Conservation (phyloP, 2,113 vertebrate species). For the Mustelus asterias region DNA sequence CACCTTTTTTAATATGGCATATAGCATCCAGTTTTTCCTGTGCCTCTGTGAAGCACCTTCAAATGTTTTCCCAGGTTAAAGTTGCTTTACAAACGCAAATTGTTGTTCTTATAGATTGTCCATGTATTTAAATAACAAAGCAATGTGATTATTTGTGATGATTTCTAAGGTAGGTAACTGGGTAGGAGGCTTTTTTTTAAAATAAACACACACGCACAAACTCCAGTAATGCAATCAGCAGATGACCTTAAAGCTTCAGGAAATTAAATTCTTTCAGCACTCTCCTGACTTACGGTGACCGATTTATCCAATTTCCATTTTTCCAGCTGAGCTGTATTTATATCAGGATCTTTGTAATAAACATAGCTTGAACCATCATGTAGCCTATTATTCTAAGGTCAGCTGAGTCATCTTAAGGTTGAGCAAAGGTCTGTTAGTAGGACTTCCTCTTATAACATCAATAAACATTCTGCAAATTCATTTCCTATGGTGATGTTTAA, state of each 20-base stretch:
- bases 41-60: not conserved
- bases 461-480: constrained; percentile 26
- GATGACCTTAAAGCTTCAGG: constrained; percentile 31
- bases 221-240: constrained; percentile 27
- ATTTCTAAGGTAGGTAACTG: not conserved
- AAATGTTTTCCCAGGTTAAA: not conserved
- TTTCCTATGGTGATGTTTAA: constrained; percentile 24
- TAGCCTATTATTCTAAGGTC: constrained; percentile 21
- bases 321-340: constrained; percentile 23
- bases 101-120: not conserved
- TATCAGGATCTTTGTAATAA: constrained; percentile 19
- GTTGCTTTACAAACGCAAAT: not conserved
- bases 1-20: not conserved
- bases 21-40: not conserved
- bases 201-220: not conserved
- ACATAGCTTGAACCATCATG: constrained; percentile 8
- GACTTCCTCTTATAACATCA: constrained; percentile 11
- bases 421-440: not conserved
- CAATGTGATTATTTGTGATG: not conserved
- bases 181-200: not conserved
- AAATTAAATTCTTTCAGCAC: constrained; percentile 26
- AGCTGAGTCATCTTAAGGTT: constrained; percentile 28
- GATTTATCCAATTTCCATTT: constrained; percentile 32
- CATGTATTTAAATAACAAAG: not conserved
- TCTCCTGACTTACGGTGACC: constrained; percentile 19